Percentiles rank a stretch among this genome's conserved stretches.
phyloP scores from a whole-genome alignment of 2,113 vertebrate genomes.

The Myiozetetes cayanensis region DNA sequence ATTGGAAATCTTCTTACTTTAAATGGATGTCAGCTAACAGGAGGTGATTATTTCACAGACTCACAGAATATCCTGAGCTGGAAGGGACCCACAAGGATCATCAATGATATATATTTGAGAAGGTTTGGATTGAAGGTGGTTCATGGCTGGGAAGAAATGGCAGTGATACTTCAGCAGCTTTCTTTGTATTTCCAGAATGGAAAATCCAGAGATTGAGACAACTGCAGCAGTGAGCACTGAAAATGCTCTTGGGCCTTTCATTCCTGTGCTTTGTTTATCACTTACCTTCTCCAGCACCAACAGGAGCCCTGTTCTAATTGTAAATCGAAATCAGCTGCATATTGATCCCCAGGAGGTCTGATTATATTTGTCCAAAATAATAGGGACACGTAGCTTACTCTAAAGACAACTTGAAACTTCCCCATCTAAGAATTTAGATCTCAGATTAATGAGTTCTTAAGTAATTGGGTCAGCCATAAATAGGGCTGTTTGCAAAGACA shows the following conservation, averaged over 20 bases:
- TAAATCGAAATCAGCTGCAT: neutral
- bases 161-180: neutral
- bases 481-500: constrained; percentile 14
- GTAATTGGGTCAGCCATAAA: constrained; percentile 38
- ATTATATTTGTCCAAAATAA: constrained; percentile 41
- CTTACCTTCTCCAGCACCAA: neutral
- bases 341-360: neutral
- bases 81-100: neutral
- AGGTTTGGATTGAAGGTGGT: neutral
- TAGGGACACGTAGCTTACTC: neutral
- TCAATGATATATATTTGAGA: neutral
- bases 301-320: neutral
- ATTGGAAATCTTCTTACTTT: neutral
- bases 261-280: neutral
- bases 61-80: neutral
- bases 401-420: constrained; percentile 15
- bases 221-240: neutral
- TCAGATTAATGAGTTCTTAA: constrained; percentile 30
- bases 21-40: neutral
- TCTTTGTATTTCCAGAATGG: neutral
- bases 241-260: neutral
- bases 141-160: neutral
- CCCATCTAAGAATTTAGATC: neutral
- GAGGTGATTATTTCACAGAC: neutral
- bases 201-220: neutral